Percentiles rank a stretch among this genome's conserved stretches.
Evolutionary conservation across 2,888 invertebrate species (phyloP).

Genomic region (Phytoseiulus persimilis): DNA sequence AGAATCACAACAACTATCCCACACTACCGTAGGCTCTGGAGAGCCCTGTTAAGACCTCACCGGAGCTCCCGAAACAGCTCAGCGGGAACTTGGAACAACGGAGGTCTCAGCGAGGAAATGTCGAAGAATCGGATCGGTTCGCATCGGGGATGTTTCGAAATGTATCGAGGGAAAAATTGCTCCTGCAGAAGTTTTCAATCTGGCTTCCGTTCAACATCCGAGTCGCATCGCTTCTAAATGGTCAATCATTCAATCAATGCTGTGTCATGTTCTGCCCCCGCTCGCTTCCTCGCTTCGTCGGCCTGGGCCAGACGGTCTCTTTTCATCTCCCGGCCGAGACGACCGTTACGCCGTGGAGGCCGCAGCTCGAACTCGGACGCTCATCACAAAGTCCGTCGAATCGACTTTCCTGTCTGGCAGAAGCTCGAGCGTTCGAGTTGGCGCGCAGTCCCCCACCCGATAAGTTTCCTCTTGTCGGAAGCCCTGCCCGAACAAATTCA

Average conservation of each 20-base stretch:
- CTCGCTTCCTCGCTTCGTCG: background rate
- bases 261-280: background rate
- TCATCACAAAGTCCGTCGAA: too few species aligned
- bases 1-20: background rate
- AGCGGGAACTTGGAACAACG: too few species aligned
- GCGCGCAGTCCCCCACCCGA: too few species aligned
- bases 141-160: background rate
- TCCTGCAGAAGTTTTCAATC: background rate
- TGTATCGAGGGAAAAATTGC: background rate
- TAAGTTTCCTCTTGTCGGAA: too few species aligned
- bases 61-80: too few species aligned
- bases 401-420: too few species aligned
- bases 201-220: background rate
- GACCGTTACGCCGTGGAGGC: background rate
- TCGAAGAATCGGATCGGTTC: background rate
- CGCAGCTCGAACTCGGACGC: background rate
- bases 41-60: too few species aligned
- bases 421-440: too few species aligned
- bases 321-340: background rate
- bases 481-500: too few species aligned
- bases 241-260: conserved; percentile 5
- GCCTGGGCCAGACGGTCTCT: background rate
- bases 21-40: too few species aligned
- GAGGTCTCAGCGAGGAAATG: too few species aligned
- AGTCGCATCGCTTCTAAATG: background rate